Conservation (phyloP, 1,140 invertebrate species). For the Brachionus rotundiformis region DNA sequence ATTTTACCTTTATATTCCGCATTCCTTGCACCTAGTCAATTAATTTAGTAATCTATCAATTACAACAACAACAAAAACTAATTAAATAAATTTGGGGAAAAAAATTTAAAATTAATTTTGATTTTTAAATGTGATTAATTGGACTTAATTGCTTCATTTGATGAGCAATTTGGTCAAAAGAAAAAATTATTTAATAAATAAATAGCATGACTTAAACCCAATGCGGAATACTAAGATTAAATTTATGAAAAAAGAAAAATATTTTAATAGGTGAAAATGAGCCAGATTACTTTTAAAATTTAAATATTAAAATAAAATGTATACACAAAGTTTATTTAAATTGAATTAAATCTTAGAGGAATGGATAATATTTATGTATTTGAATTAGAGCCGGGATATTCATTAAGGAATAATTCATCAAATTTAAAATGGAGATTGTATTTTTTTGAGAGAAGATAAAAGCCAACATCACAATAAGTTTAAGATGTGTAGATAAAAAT, state of each 20-base stretch:
- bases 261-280: too few species aligned
- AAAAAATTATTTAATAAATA: neutral
- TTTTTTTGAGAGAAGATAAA: neutral
- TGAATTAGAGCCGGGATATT: neutral
- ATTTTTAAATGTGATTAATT: neutral
- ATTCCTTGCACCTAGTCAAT: neutral
- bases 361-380: neutral
- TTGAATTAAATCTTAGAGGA: neutral
- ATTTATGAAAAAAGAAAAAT: too few species aligned
- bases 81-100: neutral
- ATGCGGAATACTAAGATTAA: too few species aligned
- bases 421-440: neutral
- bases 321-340: too few species aligned
- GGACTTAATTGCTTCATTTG: too few species aligned
- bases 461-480: neutral
- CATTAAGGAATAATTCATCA: neutral
- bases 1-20: neutral
- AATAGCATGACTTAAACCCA: too few species aligned
- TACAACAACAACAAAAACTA: neutral
- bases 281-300: too few species aligned
- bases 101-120: neutral
- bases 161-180: neutral
- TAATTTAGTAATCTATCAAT: neutral
- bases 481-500: conserved; percentile 3
- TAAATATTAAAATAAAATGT: too few species aligned